A percentile compares a stretch with the other conserved stretches of the same genome.
These are phyloP conservation scores for Elgonia sp. DNA, from an alignment of 2,888 invertebrate species.

Conservation along the genomic window DNA sequence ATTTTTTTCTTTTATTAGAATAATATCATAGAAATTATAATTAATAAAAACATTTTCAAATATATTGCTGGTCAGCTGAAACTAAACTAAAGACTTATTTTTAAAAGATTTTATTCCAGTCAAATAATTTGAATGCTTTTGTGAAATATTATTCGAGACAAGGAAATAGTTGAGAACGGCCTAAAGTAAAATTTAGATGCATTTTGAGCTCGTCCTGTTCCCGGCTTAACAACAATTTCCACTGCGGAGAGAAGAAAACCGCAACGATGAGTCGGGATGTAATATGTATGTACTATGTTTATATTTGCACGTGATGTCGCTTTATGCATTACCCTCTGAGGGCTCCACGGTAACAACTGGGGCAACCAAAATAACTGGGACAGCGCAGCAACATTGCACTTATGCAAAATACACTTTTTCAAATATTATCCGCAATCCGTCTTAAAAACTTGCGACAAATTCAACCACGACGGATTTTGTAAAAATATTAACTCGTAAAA, in stretches of 20 bases:
- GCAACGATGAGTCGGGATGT: conserved; percentile 73
- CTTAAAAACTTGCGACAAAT: conserved; percentile 8
- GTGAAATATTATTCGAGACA: conserved; percentile 54
- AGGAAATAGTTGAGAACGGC: conserved; percentile 44
- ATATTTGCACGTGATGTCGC: conserved; percentile 73
- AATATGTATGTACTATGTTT: conserved; percentile 72
- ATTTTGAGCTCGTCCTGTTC: conserved; percentile 53
- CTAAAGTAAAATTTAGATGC: conserved; percentile 63
- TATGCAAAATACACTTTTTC: conserved; percentile 55
- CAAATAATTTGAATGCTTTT: conserved; percentile 44
- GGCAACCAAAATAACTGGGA: conserved; percentile 70
- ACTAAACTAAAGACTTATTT: too few species aligned
- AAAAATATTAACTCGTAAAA: too few species aligned
- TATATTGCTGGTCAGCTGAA: too few species aligned
- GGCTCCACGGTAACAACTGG: conserved; percentile 71
- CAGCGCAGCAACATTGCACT: conserved; percentile 56
- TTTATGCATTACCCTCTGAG: conserved; percentile 72
- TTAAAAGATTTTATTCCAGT: conserved; percentile 26
- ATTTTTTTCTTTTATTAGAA: too few species aligned
- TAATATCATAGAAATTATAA: too few species aligned
- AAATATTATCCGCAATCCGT: conserved; percentile 45
- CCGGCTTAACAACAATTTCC: conserved; percentile 73
- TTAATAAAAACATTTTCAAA: too few species aligned
- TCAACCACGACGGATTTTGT: not conserved
- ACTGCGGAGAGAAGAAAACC: conserved; percentile 69